Base-by-base conservation (phyloP, 2,888 invertebrate species). In the Cryptocephalus moraei region DNA sequence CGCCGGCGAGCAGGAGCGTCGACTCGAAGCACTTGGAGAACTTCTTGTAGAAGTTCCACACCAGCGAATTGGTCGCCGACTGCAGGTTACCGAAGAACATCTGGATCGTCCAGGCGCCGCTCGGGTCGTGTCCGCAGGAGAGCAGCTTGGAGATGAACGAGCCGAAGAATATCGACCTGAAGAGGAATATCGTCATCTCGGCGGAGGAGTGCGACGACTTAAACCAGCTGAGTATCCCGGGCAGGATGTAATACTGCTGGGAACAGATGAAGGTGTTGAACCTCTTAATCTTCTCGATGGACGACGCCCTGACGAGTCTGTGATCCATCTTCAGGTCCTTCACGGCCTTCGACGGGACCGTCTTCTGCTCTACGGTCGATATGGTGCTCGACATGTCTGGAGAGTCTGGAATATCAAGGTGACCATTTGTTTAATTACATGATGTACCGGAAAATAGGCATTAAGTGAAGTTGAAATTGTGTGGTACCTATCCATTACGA, bases 181-280 rank as follows among this genome's bases (percentile, higher is more conserved):
- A 54, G 31, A 61, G 53, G 13, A 54, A 44, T 2, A 64, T 62
- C 33, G 59, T 61, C 39, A 58, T 61, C 45, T 67, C 64, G 9
- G 62, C 49, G 39, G 62, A 57, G 4, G 56, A 56, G 36, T 67
- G 65, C 1, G 67, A 65, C 1, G 64, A 59, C 44, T 58, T 64
- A 45, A 69, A 45, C 64, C 65, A 67, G 45, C 59, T 53, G 31
- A 67, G 48, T 31, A 68, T 42, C 2, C 64, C 61, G 8, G 69
- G 67, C 1, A 69, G 53, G 14, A 68, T 54, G 56, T 57, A 64
- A 53, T 58, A 68, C 48, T 67, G 64, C 46, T 67, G 67, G 8
- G 65, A 62, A 50, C 67, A 69, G 11, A 69, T 64, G 57, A 60
- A 66, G n/a, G 55, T 58, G 59, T 68, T 67, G 58, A 68, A 63